These are phyloP conservation scores for Plecotus auritus DNA, from an alignment of 2,113 vertebrate genomes.

Conservation along the genomic window DNA sequence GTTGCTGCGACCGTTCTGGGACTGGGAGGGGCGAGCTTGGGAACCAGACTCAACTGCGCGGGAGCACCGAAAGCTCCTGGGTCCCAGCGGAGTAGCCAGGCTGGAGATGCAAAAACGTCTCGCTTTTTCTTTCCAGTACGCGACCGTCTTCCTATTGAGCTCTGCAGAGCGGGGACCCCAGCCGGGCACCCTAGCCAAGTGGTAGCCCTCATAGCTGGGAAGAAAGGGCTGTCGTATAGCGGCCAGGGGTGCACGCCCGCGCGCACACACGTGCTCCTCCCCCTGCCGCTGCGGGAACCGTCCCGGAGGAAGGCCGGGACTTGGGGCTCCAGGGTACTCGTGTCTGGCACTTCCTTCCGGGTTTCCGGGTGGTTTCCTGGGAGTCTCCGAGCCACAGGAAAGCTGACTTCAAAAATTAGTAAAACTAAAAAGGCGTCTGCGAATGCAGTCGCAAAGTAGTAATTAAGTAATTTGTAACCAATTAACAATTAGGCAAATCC, in stretches of 20 bases:
- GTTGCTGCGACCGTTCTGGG: background rate
- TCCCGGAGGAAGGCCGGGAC: background rate
- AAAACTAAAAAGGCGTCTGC: constrained; percentile 28
- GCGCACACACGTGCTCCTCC: background rate
- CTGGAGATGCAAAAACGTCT: background rate
- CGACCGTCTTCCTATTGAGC: background rate
- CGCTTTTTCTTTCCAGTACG: background rate
- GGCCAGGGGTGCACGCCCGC: background rate
- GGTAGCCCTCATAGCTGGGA: background rate
- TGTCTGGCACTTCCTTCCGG: background rate
- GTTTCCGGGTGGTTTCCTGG: background rate
- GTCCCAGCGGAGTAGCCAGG: background rate
- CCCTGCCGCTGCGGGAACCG: background rate
- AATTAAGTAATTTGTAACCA: constrained; percentile 79
- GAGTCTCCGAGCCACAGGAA: background rate
- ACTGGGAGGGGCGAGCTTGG: background rate
- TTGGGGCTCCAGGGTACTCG: background rate
- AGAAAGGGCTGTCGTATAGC: background rate
- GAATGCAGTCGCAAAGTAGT: constrained; percentile 72
- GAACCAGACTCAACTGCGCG: background rate
- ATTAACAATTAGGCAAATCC: constrained; percentile 73
- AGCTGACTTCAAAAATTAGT: background rate
- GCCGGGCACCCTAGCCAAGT: background rate
- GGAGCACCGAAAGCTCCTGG: background rate
- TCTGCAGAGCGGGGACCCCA: background rate